Evolutionary conservation across 2,797 vertebrate genomes (phyloP), one percentile per base, ranked within the genome.

Genomic region (Huso huso): DNA sequence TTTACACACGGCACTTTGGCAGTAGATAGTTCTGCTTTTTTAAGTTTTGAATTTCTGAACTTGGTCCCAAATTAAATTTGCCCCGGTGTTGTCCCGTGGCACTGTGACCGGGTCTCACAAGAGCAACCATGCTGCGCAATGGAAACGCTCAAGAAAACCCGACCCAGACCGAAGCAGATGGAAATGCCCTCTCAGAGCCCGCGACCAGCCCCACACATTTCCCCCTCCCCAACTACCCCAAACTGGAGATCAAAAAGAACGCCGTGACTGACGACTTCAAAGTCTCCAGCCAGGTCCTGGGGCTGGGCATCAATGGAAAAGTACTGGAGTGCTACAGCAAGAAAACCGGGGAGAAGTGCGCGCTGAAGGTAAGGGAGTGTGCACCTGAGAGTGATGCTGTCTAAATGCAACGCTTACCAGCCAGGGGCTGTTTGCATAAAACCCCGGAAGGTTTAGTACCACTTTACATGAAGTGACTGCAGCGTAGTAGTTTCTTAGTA

Each of bases 231-330:
- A 73, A 63, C 57, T 74, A 78, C 13, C 81, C 88, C 63, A 94
- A 91, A 72, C 79, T 88, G 71, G 93, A 97, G 50, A 92, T 97
- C 64, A 98, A 94, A 79, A 92, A 95, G 64, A 85, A 96, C 51
- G 94, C 95, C 0, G 94, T 99, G 80, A 98, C 95, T 0, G 94
- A 99, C 65, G 95, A 99, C 79, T 99, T 95, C 75, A 95, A 91
- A 76, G 89, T 99, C 68, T 96, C 96, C 78, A 93, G 83, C 68
- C 91, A 93, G 71, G 97, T 99, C 61, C 87, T 99, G 82, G 96
- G 97, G 12, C 84, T 98, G 72, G 97, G 96, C 58, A 95, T 99
- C 84, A 99, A 97, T 63, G 96, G 97, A 68, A 99, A 97, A 85
- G 96, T 99, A n/a, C 76, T 97, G 69, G 90, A 96, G 77, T 98